Conservation (phyloP, 2,113 vertebrate genomes). For the Rattus norvegicus region DNA sequence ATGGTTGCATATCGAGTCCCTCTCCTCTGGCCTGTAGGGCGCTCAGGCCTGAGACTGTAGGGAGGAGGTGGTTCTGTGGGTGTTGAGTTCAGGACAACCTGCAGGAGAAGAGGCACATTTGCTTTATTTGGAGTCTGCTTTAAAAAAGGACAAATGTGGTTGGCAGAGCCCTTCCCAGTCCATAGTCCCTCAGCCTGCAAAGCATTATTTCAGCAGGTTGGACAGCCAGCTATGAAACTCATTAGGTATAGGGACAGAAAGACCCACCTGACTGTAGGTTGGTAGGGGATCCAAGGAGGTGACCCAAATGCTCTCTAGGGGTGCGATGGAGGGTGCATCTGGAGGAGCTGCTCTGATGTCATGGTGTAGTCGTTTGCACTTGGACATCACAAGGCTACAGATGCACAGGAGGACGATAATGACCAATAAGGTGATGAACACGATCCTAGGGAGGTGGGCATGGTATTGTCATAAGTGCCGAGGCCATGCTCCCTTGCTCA, state of each 20-base stretch:
- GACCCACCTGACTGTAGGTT: no score
- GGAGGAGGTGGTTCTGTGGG: conserved; percentile 69
- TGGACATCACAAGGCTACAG: conserved; percentile 38
- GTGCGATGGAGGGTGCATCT: neutral
- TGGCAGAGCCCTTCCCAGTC: neutral
- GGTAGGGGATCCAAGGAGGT: no score
- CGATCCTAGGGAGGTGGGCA: conserved; percentile 12
- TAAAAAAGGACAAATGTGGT: accelerated
- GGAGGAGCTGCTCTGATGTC: accelerated
- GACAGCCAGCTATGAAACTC: no score
- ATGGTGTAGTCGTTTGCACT: neutral
- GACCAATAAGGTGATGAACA: conserved; percentile 6
- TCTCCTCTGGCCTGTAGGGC: accelerated
- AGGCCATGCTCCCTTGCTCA: accelerated
- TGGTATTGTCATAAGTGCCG: neutral
- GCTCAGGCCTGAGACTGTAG: conserved; percentile 68
- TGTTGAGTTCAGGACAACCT: conserved; percentile 70
- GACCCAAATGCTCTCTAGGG: neutral
- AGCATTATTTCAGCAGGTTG: no score
- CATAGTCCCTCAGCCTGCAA: no score
- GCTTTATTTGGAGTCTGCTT: neutral
- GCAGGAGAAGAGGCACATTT: neutral
- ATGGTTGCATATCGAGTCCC: conserved; percentile 54
- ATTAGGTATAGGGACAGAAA: no score
- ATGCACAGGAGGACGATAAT: conserved; percentile 50